These are phyloP conservation scores for Odontocerum albicorne DNA, from an alignment of 2,888 invertebrate genomes.

Conservation along the genomic window DNA sequence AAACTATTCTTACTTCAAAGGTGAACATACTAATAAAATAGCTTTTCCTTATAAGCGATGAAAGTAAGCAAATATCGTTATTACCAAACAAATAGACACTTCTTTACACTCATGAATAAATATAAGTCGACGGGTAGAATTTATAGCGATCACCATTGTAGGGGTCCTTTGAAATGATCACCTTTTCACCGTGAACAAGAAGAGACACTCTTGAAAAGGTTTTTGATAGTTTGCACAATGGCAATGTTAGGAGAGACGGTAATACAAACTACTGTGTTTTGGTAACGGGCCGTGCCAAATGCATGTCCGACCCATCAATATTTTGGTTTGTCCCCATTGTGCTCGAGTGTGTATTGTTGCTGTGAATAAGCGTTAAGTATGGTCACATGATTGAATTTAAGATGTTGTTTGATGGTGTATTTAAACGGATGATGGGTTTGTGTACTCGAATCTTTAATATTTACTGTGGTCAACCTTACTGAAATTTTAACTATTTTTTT, in stretches of 20 bases:
- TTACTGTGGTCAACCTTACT: too few species aligned
- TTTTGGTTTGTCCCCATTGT: slow-evolving; percentile 30
- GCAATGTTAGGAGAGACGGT: slow-evolving; percentile 20
- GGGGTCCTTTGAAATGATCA: slow-evolving; percentile 17
- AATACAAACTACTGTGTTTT: slow-evolving; percentile 20
- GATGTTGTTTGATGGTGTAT: too few species aligned
- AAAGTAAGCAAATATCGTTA: too few species aligned
- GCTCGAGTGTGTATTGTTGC: slow-evolving; percentile 6
- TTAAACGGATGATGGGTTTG: too few species aligned
- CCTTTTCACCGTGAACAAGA: slow-evolving; percentile 22
- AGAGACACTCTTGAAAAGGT: slow-evolving; percentile 26
- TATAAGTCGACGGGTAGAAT: slow-evolving; percentile 19
- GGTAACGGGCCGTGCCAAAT: slow-evolving; percentile 26
- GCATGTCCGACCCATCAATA: slow-evolving; percentile 25
- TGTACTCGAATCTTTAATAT: too few species aligned
- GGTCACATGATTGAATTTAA: slow-evolving; percentile 3
- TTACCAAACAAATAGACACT: too few species aligned
- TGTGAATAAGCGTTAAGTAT: slow-evolving; percentile 11
- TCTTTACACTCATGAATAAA: too few species aligned
- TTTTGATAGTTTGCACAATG: slow-evolving; percentile 28
- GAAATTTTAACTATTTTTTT: too few species aligned
- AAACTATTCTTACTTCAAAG: too few species aligned
- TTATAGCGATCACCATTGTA: slow-evolving; percentile 31
- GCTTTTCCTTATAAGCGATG: too few species aligned
- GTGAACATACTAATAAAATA: too few species aligned